phyloP scores from a whole-genome alignment of 2,797 vertebrate genomes.

The Propithecus deckenii region DNA sequence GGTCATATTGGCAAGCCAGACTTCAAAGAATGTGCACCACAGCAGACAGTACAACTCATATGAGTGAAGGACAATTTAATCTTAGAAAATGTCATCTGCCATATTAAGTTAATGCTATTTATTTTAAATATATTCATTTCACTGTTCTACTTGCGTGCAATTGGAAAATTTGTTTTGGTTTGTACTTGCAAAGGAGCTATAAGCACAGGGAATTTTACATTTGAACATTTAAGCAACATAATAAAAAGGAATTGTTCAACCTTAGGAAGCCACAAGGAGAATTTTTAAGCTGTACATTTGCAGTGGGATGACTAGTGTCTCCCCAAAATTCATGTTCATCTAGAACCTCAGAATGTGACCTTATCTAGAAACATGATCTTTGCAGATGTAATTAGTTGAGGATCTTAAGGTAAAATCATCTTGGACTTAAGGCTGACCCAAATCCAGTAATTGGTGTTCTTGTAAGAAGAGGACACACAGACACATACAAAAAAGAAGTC shows the following conservation, averaged over 20 bases:
- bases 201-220: not conserved
- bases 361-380: not conserved
- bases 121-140: not conserved
- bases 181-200: not conserved
- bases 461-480: not conserved
- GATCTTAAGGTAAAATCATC: not conserved
- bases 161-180: not conserved
- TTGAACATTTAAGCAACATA: not conserved
- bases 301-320: not conserved
- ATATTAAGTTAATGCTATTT: not conserved
- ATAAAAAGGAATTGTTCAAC: not conserved
- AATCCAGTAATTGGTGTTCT: not conserved
- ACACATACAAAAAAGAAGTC: not conserved
- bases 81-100: not conserved
- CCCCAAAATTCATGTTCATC: not conserved
- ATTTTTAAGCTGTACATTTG: not conserved
- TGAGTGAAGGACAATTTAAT: not conserved
- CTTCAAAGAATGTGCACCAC: not conserved
- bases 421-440: not conserved
- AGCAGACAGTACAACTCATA: not conserved
- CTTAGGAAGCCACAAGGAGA: not conserved
- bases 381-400: not conserved
- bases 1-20: not conserved
- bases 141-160: not conserved
- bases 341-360: not conserved